These are phyloP conservation scores for Siniperca undulata DNA, from an alignment of 2,797 vertebrate genomes.

Conservation along the genomic window DNA sequence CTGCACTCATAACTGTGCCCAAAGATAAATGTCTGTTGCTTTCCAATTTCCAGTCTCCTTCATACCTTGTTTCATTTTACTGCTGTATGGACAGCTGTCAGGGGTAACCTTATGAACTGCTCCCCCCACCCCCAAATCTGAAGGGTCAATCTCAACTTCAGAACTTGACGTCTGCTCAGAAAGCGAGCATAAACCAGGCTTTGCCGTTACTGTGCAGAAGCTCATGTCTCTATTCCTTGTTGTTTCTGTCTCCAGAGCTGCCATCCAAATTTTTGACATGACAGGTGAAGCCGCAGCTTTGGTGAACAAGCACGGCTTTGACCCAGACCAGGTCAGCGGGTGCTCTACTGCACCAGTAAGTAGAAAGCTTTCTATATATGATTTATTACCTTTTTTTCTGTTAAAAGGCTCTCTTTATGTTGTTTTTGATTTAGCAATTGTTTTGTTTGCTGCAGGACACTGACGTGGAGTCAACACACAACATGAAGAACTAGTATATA, in stretches of 20 bases:
- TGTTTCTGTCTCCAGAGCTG: slow-evolving; percentile 62
- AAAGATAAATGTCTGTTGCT: slow-evolving; percentile 29
- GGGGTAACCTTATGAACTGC: slow-evolving; percentile 35
- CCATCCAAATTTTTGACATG: slow-evolving; percentile 6
- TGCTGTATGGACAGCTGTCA: slow-evolving; percentile 47
- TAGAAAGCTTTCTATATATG: neutral
- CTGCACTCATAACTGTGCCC: slow-evolving; percentile 3
- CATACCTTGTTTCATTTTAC: slow-evolving; percentile 30
- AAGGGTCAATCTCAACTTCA: slow-evolving; percentile 36
- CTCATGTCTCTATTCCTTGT: slow-evolving; percentile 40
- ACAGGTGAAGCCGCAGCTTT: slow-evolving; percentile 21
- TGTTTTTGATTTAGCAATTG: neutral
- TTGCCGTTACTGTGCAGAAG: slow-evolving; percentile 29
- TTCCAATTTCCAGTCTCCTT: slow-evolving; percentile 30
- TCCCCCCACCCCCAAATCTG: slow-evolving; percentile 1
- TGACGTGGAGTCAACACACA: slow-evolving; percentile 62
- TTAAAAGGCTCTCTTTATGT: neutral
- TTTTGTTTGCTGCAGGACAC: slow-evolving; percentile 47
- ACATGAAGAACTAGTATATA: neutral
- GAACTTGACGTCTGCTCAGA: slow-evolving; percentile 26
- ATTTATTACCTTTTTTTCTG: neutral
- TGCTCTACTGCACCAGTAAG: slow-evolving; percentile 46
- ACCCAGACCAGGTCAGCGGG: slow-evolving; percentile 7
- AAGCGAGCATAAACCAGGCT: slow-evolving; percentile 25
- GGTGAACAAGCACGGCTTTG: slow-evolving; percentile 41